Conservation (phyloP, 2,113 vertebrate genomes). For the Percopsis transmontana region DNA sequence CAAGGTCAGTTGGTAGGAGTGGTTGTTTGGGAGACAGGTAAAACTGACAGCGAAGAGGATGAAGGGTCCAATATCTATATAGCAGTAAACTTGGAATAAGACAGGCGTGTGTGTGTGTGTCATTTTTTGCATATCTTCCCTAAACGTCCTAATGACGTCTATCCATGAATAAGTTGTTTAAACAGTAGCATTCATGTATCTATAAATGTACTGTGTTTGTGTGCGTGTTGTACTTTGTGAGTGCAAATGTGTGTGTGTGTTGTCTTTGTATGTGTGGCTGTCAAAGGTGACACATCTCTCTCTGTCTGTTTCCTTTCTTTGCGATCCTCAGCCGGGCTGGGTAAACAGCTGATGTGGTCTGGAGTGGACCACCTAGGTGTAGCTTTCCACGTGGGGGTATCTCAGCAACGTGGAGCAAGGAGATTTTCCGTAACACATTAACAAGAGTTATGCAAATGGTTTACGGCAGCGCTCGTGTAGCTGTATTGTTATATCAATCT, state of each 20-base stretch:
- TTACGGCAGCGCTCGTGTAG: slow-evolving; percentile 73
- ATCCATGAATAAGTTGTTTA: slow-evolving; percentile 13
- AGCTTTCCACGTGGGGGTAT: slow-evolving; percentile 79
- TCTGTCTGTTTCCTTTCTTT: slow-evolving; percentile 69
- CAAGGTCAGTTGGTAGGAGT: slow-evolving; percentile 54
- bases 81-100: too few relatives aligned
- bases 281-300: slow-evolving; percentile 58
- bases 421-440: slow-evolving; percentile 80
- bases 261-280: slow-evolving; percentile 34
- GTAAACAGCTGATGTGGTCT: slow-evolving; percentile 77
- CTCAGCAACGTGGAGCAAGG: slow-evolving; percentile 67
- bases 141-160: too few relatives aligned
- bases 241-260: slow-evolving; percentile 20
- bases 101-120: neutral
- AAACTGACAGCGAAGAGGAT: slow-evolving; percentile 31
- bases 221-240: too few relatives aligned
- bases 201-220: too few relatives aligned
- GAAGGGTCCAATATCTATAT: neutral
- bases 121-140: neutral
- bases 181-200: too few relatives aligned
- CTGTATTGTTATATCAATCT: slow-evolving; percentile 76
- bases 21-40: slow-evolving; percentile 63
- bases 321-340: slow-evolving; percentile 61
- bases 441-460: slow-evolving; percentile 80
- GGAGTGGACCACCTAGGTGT: slow-evolving; percentile 81